phyloP scores from a whole-genome alignment of 2,797 vertebrate species.

The Anolis apletophallus region DNA sequence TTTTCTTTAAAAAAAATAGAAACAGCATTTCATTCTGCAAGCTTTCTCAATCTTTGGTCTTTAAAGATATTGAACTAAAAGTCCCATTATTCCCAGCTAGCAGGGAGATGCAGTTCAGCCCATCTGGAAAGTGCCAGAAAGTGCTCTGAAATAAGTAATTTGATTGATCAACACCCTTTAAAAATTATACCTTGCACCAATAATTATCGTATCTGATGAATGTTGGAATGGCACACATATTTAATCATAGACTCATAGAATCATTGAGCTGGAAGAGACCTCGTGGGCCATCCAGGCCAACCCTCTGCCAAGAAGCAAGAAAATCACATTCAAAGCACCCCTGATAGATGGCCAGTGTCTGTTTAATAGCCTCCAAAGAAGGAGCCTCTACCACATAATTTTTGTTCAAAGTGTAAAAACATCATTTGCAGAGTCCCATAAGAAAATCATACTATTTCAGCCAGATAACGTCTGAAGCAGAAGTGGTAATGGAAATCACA shows the following conservation, averaged over 20 bases:
- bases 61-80: background rate
- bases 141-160: background rate
- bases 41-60: background rate
- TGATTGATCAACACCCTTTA: background rate
- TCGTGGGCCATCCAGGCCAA: too few species aligned
- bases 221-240: background rate
- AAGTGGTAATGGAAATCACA: too few species aligned
- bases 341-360: too few species aligned
- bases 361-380: too few species aligned
- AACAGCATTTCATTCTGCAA: slow-evolving; percentile 33
- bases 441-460: too few species aligned
- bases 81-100: background rate
- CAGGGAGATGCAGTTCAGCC: background rate
- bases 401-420: too few species aligned
- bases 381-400: too few species aligned
- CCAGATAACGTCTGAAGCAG: too few species aligned
- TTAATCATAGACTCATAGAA: background rate
- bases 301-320: too few species aligned
- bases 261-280: too few species aligned
- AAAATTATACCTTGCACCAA: background rate
- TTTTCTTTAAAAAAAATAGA: slow-evolving; percentile 4
- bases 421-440: too few species aligned
- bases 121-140: background rate
- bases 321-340: too few species aligned
- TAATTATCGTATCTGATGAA: background rate